Evolutionary conservation across 2,888 invertebrate genomes (phyloP).

Genomic region (Salpingus planirostris): DNA sequence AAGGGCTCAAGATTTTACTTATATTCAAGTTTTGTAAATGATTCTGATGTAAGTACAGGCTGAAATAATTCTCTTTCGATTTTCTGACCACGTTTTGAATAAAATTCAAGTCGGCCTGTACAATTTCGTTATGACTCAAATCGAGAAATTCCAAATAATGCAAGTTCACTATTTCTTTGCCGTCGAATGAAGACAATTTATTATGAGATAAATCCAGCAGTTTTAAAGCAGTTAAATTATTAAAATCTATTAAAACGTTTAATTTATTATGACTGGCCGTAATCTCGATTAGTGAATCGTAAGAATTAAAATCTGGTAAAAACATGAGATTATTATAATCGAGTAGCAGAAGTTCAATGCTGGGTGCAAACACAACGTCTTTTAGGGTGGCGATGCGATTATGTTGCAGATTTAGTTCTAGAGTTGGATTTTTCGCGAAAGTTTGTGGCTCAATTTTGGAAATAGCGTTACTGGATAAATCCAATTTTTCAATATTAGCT

Average conservation of each 20-base stretch:
- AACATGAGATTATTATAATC: too few species aligned
- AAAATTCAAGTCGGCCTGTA: slow-evolving; percentile 1
- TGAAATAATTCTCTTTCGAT: too few species aligned
- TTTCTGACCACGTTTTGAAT: not conserved
- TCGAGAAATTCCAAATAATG: not conserved
- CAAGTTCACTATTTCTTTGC: not conserved
- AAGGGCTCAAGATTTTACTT: too few species aligned
- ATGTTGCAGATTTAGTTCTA: not conserved
- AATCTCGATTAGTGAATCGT: not conserved
- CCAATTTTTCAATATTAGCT: not conserved
- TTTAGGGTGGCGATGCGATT: not conserved
- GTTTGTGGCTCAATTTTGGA: not conserved
- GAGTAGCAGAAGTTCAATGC: too few species aligned
- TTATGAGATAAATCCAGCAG: slow-evolving; percentile 1
- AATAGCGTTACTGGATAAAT: not conserved
- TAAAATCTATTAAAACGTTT: not conserved
- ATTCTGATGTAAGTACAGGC: too few species aligned
- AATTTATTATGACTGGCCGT: slow-evolving; percentile 1
- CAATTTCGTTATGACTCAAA: not conserved
- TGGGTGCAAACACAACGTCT: too few species aligned
- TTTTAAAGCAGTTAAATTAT: not conserved
- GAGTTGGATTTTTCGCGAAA: not conserved
- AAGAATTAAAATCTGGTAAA: not conserved
- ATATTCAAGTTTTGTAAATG: too few species aligned
- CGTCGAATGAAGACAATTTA: not conserved